Evolutionary conservation across 2,797 vertebrate genomes (phyloP).

Genomic region (Pteropus rufus): DNA sequence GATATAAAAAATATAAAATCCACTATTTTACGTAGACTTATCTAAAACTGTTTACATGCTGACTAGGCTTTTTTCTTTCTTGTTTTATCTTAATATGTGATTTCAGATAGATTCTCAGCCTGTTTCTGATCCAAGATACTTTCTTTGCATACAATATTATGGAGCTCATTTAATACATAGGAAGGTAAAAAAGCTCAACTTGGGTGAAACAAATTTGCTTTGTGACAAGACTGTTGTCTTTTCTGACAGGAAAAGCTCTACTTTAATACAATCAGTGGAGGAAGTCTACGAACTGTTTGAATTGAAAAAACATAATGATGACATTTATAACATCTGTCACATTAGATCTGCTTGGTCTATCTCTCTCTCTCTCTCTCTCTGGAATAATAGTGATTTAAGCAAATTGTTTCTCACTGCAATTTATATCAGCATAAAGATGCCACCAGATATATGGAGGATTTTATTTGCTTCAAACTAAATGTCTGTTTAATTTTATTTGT

Average conservation of each 20-base stretch:
- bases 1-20: conserved; percentile 10
- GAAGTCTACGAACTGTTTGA: conserved; percentile 68
- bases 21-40: not conserved
- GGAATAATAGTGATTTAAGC: conserved; percentile 72
- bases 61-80: not conserved
- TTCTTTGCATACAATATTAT: conserved; percentile 48
- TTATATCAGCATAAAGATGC: conserved; percentile 69
- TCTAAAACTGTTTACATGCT: conserved; percentile 17
- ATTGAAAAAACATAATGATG: conserved; percentile 76
- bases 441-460: conserved; percentile 77
- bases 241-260: not conserved
- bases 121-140: conserved; percentile 23
- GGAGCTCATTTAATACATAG: not conserved
- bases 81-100: conserved; percentile 15
- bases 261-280: conserved; percentile 59
- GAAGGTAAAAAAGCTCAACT: not conserved
- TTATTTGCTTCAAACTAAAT: conserved; percentile 77
- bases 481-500: conserved; percentile 79
- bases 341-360: conserved; percentile 71
- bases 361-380: conserved; percentile 73
- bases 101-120: not conserved
- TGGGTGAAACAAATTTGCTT: conserved; percentile 33
- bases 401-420: conserved; percentile 77
- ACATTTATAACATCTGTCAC: conserved; percentile 78
- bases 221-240: conserved; percentile 47